Base-by-base conservation (phyloP, 2,113 vertebrate genomes). In the Peromyscus polionotus region DNA sequence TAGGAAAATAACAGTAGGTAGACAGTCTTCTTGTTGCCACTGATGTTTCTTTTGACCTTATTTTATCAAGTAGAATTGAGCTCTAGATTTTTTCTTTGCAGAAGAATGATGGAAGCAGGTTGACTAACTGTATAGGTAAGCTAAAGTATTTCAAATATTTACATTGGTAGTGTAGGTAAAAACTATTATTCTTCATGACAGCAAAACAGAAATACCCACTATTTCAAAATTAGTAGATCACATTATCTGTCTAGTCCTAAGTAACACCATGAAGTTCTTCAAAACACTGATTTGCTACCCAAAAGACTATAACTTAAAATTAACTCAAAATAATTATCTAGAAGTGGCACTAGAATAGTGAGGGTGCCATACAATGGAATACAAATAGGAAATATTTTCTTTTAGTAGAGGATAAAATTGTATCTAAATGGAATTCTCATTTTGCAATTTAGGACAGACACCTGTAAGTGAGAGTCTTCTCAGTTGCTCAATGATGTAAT, bases 71-170 rank as follows among this genome's bases (percentile, higher is more conserved):
- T 57, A 42, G 94, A 94, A 86, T 75, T 79, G 4, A 3, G 59
- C 19, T 87, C 51, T 70, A 7, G 26, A 80, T 61, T 84, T 94
- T 94, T 94, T 94, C 7, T 94, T 95, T 89, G 54, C 11, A 83
- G 5, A 19, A 93, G 10, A 75, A 63, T 87, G 31, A 7, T 67
- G 88, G 17, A 19, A 91, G 39, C 7, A 79, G 22, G 8, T 76
- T 88, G 31, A 91, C 12, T 89, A 61, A 88, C 81, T 83, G 39
- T 39, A 36, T 48, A 94, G 0, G n/a, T 73, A 28, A 48, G 39
- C 57, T 84, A 68, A 90, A 83, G 9, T 63, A 65, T 72, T 91
- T 75, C 39, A 16, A 93, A 85, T 81, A 93, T 48, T 81, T 77
- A 93, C 77, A 42, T 88, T 87, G 33, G 39, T 48, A 54, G 9